These are phyloP conservation scores for Aphis gossypii DNA, from an alignment of 1,140 invertebrate genomes.

Conservation along the genomic window DNA sequence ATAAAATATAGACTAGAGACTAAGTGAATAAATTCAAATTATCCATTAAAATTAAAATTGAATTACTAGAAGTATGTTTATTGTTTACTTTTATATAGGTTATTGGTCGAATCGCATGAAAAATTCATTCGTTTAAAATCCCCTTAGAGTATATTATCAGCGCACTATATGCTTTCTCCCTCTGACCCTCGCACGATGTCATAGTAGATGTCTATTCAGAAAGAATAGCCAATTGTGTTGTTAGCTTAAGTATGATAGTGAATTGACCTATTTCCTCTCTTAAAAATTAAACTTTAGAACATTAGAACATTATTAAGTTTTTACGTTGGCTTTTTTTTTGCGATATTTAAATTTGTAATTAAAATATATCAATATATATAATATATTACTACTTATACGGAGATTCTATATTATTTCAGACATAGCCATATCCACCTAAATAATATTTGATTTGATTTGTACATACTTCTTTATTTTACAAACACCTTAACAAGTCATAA, in stretches of 20 bases:
- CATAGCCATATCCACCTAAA: neutral
- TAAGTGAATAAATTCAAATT: no score
- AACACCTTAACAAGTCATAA: neutral
- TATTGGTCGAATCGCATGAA: no score
- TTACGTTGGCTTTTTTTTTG: neutral
- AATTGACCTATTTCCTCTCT: neutral
- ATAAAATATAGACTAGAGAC: no score
- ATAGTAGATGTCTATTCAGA: neutral
- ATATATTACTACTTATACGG: neutral
- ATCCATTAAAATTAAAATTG: no score
- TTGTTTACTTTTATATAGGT: no score
- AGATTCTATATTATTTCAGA: neutral
- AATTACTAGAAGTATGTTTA: no score
- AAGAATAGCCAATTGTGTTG: neutral
- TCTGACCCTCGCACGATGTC: neutral
- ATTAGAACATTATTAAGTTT: neutral
- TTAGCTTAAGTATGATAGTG: neutral
- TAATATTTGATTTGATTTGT: neutral
- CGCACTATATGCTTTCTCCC: neutral
- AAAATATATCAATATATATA: neutral
- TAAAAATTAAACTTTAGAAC: neutral
- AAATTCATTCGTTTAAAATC: no score
- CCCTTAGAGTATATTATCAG: neutral
- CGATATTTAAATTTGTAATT: neutral
- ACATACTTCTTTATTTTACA: neutral